Evolutionary conservation across 1,140 invertebrate species (phyloP).

Genomic region (Nephila pilipes): DNA sequence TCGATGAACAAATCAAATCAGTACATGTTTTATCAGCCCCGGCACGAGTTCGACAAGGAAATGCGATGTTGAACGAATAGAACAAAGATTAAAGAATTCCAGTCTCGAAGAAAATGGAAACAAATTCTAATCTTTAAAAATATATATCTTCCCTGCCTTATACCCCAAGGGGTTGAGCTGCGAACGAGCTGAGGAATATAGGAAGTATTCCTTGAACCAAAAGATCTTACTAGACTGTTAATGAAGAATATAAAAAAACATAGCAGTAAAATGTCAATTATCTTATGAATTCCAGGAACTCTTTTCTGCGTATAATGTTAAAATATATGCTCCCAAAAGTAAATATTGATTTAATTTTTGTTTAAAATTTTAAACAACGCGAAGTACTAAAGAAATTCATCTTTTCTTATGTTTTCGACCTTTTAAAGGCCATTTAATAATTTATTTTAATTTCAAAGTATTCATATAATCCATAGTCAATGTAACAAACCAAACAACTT

Average conservation of each 20-base stretch:
- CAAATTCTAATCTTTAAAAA: neutral
- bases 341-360: too few species aligned
- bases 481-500: too few species aligned
- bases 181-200: neutral
- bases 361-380: too few species aligned
- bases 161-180: neutral
- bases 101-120: neutral
- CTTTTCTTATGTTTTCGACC: too few species aligned
- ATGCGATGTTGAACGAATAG: neutral
- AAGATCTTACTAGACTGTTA: neutral
- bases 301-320: neutral
- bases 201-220: neutral
- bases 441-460: too few species aligned
- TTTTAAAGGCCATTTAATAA: too few species aligned
- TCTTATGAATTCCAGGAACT: neutral
- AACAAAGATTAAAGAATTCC: neutral
- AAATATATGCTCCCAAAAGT: neutral
- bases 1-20: neutral
- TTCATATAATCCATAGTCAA: too few species aligned
- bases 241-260: neutral
- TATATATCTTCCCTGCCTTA: neutral
- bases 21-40: neutral
- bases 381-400: too few species aligned
- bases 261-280: neutral
- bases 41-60: neutral